phyloP scores from a whole-genome alignment of 2,113 vertebrate genomes.

The Callionymus lyra region DNA sequence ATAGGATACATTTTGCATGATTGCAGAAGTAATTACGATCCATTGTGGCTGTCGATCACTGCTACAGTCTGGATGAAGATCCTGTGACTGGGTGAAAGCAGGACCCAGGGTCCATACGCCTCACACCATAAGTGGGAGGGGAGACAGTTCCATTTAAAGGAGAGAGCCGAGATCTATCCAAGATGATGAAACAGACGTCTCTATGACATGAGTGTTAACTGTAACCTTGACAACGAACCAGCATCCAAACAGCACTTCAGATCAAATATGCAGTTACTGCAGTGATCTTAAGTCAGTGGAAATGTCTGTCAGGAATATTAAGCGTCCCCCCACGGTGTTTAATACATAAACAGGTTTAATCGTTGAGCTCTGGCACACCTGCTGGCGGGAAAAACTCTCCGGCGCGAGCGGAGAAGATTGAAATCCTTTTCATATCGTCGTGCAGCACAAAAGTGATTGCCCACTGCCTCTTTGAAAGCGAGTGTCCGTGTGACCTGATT shows the following conservation, averaged over 20 bases:
- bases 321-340: slow-evolving; percentile 27
- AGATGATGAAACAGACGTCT: slow-evolving; percentile 9
- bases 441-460: slow-evolving; percentile 22
- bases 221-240: slow-evolving; percentile 44
- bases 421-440: slow-evolving; percentile 33
- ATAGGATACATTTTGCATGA: too few relatives aligned
- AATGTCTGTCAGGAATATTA: slow-evolving; percentile 36
- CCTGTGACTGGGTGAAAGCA: too few relatives aligned
- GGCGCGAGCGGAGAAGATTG: slow-evolving; percentile 24
- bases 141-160: not conserved
- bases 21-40: too few relatives aligned
- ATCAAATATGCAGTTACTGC: slow-evolving; percentile 29
- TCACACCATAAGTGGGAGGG: too few relatives aligned
- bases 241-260: slow-evolving; percentile 11
- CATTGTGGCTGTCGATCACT: not conserved
- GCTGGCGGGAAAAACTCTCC: slow-evolving; percentile 38
- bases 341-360: slow-evolving; percentile 49
- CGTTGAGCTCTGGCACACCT: slow-evolving; percentile 17
- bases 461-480: slow-evolving; percentile 15
- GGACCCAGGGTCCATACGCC: too few relatives aligned
- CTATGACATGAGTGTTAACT: slow-evolving; percentile 13
- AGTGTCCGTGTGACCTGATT: slow-evolving; percentile 30
- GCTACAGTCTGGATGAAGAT: not conserved
- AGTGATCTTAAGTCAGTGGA: slow-evolving; percentile 26
- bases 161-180: not conserved